Evolutionary conservation across 2,113 vertebrate genomes (phyloP).

Genomic region (Malaclemys terrapin): DNA sequence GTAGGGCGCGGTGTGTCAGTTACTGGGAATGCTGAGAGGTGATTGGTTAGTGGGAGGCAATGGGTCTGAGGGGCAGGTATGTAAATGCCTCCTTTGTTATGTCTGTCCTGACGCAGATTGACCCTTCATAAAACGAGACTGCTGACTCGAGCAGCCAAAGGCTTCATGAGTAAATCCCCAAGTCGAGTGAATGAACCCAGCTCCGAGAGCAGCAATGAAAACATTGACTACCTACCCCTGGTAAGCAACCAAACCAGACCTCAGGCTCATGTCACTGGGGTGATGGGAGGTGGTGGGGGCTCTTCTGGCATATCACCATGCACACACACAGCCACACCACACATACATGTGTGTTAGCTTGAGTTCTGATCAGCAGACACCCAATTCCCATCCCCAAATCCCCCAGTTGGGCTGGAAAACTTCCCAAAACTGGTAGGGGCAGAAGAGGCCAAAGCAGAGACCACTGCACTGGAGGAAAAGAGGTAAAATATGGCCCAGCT

Average conservation of each 20-base stretch:
- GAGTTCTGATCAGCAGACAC: no score
- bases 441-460: no score
- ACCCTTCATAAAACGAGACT: constrained; percentile 88
- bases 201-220: constrained; percentile 84
- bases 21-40: background rate
- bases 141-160: constrained; percentile 88
- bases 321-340: background rate
- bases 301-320: background rate
- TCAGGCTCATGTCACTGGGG: background rate
- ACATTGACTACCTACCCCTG: constrained; percentile 91
- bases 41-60: background rate
- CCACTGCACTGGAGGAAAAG: no score
- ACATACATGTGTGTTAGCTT: background rate
- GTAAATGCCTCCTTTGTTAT: accelerated
- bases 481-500: no score
- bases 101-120: constrained; percentile 78
- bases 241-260: constrained; percentile 75
- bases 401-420: no score
- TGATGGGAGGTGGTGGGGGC: background rate
- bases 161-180: constrained; percentile 89
- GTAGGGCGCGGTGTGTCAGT: background rate
- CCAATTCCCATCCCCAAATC: no score
- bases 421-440: no score
- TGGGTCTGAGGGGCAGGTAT: accelerated
- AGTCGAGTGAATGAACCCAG: constrained; percentile 71